Evolutionary conservation across 1,140 invertebrate genomes (phyloP), one percentile per base, ranked within the genome.

Genomic region (Calephelis nemesis): DNA sequence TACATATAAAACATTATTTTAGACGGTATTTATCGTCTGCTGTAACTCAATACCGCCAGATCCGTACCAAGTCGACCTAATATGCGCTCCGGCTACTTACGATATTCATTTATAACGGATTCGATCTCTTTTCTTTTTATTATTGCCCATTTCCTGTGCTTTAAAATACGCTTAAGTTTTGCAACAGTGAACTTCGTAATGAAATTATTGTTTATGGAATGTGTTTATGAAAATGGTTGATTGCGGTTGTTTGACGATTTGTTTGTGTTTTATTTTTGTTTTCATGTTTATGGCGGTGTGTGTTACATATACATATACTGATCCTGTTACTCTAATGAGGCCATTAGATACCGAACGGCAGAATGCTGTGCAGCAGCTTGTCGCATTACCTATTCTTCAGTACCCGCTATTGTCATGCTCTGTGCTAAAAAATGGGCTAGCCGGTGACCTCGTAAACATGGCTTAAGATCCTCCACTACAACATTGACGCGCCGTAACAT

Each of bases 1-100:
- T 88, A 89, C 88, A 89, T 91, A 87, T 88, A 87, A 83, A 88
- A 87, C 80, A 87, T 84, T 85, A 87, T 88, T 91, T 88, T 82
- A 75, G 78, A 81, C 73, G 77, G 83, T 85, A 87, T 85, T 87
- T 87, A 85, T 87, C 73, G 85, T 83, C 80, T 73, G 70, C 50
- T 76, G 87, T 85, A 85, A 87, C 80, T 71, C 82, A 85, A 88
- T 86, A 85, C 76, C 77, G 74, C 76, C 71, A 67, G 74, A 76
- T 82, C 76, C 79, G 74, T 75, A 68, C 71, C 77, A 75, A 74
- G 48, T 65, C 64, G 49, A 65, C 52, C 48, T 52, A 65, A 80
- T 72, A 69, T 58, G 47, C 66, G 76, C 69, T 78, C 74, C 74
- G 70, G 74, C 83, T 81, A 68, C 76, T 73, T 19, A 47, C 58